Conservation (phyloP, 2,113 vertebrate species). For the Atrichornis clamosus region DNA sequence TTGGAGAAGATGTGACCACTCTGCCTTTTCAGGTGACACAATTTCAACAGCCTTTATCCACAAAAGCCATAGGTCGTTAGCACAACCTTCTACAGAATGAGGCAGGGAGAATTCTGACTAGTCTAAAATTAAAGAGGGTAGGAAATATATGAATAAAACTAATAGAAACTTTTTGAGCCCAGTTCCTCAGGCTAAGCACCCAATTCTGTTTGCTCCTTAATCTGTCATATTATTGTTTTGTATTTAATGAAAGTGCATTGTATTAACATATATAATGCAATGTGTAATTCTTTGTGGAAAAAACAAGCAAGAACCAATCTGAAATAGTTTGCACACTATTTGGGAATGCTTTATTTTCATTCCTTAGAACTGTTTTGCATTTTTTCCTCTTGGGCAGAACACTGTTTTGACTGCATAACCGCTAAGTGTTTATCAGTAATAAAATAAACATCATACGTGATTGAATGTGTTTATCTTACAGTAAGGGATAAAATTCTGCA, state of each 20-base stretch:
- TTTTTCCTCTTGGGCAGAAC: slow-evolving; percentile 8
- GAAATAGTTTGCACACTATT: background rate
- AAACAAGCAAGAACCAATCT: background rate
- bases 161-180: background rate
- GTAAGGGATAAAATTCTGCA: background rate
- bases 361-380: background rate
- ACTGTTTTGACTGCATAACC: background rate
- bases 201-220: background rate
- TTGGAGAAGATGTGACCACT: background rate
- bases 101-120: background rate
- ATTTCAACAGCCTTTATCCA: background rate
- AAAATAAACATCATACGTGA: background rate
- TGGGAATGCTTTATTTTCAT: background rate
- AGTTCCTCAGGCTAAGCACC: background rate
- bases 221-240: background rate
- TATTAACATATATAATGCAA: background rate
- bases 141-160: background rate
- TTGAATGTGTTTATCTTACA: background rate
- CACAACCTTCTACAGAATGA: background rate
- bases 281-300: background rate
- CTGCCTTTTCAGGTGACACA: background rate
- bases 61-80: accelerated
- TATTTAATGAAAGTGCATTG: background rate
- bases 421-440: background rate
- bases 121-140: background rate